Evolutionary conservation across 2,113 vertebrate genomes (phyloP), one percentile per base, ranked within the genome.

Genomic region (Otocyon megalotis): DNA sequence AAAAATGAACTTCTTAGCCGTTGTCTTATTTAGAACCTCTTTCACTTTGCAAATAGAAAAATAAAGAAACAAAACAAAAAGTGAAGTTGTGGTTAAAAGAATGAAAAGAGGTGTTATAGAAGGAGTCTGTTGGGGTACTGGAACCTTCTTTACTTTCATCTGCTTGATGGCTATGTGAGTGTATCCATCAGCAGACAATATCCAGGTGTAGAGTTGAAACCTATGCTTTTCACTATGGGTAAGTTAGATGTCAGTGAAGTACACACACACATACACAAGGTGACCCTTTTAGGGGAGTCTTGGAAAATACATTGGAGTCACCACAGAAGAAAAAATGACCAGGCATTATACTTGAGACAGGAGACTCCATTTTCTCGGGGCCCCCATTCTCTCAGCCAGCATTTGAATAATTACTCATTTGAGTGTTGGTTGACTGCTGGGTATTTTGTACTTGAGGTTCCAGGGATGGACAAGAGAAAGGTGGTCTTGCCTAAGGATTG

Each of bases 31-130:
- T 50, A 79, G 93, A 95, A 91, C 53, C 1, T 74, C 30, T 88
- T 93, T 83, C 15, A 77, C 17, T 77, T 89, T 85, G 30, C 65
- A 95, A 69, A 24, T 28, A 63, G 43, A 90, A 96, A 91, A 91
- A 76, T 43, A 80, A 91, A 60, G 67, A 79, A 43, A 81, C 35
- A 85, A 69, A 82, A 67, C 22, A 17, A 72, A 56, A 84, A 14
- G 2, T 71, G 24, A 65, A 56, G 30, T 24, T 48, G 2, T 91
- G 85, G 72, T 71, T 65, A 43, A n/a, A 72, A 43, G 19, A 32
- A 43, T 50, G 22, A 77, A 88, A 96, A 28, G 32, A 92, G 11
- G 26, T 3, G 0, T 6, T 30, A 3, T 1, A 35, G 54, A 53
- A n/a, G 56, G 14, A 32, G 3, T 63, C 9, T 20, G 0, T 16